Percentiles rank a stretch among this genome's conserved stretches.
phyloP scores from a whole-genome alignment of 2,113 vertebrate genomes.

The Myiozetetes cayanensis region DNA sequence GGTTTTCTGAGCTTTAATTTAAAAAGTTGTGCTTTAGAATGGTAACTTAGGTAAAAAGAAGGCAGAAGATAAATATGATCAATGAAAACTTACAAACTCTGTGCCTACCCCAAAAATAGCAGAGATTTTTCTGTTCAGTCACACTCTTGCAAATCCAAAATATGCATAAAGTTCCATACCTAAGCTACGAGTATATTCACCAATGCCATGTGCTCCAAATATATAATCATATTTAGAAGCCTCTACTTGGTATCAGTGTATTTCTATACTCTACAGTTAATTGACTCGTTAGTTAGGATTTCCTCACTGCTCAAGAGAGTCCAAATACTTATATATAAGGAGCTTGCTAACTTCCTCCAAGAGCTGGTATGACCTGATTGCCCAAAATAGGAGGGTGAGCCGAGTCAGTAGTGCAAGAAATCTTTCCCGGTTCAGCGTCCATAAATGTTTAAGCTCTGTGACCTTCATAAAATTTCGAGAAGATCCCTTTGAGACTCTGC shows the following conservation, averaged over 20 bases:
- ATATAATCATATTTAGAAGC: neutral
- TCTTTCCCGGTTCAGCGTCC: neutral
- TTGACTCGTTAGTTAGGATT: neutral
- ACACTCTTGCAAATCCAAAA: neutral
- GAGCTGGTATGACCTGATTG: neutral
- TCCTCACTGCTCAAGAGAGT: neutral
- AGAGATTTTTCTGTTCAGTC: neutral
- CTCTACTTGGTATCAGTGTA: neutral
- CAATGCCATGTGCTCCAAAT: neutral
- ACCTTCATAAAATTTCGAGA: neutral
- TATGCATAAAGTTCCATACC: neutral
- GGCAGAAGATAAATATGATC: neutral
- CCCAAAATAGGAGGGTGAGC: neutral
- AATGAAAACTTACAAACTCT: neutral
- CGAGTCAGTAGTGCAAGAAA: neutral
- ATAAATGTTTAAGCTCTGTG: neutral
- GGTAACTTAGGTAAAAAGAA: neutral
- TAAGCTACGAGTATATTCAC: neutral
- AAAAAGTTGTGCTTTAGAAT: neutral
- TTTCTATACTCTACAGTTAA: neutral
- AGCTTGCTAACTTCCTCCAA: constrained; percentile 1
- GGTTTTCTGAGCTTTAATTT: neutral
- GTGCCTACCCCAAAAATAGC: neutral
- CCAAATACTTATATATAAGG: constrained; percentile 8
- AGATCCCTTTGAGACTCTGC: neutral